phyloP scores from a whole-genome alignment of 2,888 invertebrate genomes.

The Ochropleura plecta region DNA sequence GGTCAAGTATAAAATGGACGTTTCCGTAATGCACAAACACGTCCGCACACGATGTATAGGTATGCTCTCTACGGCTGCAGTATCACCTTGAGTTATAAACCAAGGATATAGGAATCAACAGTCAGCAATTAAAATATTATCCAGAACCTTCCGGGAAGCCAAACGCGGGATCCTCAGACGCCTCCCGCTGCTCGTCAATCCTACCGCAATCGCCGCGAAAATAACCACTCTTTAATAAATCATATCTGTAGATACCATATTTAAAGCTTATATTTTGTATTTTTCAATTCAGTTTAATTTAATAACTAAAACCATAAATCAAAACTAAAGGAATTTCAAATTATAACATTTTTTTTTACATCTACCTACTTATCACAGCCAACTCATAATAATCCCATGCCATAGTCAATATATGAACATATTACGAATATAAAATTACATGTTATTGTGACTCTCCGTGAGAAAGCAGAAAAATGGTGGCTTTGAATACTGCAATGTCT shows the following conservation, averaged over 20 bases:
- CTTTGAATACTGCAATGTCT: conserved; percentile 55
- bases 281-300: neutral
- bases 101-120: conserved; percentile 75
- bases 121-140: conserved; percentile 80
- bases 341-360: no score
- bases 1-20: conserved; percentile 60
- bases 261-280: conserved; percentile 2
- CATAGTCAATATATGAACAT: conserved; percentile 10
- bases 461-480: conserved; percentile 47
- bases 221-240: conserved; percentile 14
- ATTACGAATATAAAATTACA: conserved; percentile 15
- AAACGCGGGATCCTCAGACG: conserved; percentile 63
- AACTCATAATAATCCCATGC: conserved; percentile 24
- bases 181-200: conserved; percentile 68
- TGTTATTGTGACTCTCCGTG: conserved; percentile 18
- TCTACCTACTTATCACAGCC: neutral
- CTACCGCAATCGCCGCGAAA: conserved; percentile 24
- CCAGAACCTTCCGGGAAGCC: conserved; percentile 84
- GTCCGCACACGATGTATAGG: conserved; percentile 65
- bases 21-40: conserved; percentile 73
- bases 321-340: neutral
- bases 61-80: conserved; percentile 58
- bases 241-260: conserved; percentile 11
- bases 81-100: conserved; percentile 76
- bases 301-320: neutral